Base-by-base conservation (phyloP, 2,797 vertebrate genomes). In the Catamblyrhynchus diadema region DNA sequence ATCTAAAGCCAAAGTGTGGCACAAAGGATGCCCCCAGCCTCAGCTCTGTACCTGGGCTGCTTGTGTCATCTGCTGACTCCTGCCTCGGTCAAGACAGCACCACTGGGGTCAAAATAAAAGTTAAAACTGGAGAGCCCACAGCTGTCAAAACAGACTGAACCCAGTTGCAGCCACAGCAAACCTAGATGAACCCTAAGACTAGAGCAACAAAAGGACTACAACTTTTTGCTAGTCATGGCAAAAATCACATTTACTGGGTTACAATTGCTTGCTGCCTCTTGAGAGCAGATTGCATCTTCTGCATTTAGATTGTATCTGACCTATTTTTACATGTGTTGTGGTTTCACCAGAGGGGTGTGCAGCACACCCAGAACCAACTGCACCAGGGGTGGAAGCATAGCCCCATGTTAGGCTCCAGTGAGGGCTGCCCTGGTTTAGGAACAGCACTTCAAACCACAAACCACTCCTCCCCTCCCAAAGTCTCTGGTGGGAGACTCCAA, bases 381-480 rank as follows among this genome's bases (percentile, higher is more conserved):
- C 0, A 1, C 24, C 30, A 25, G 12, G 17, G 14, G 5, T 33
- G 24, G 64, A 57, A 64, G 50, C n/a, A 42, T 35, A 57, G 14
- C 9, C n/a, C 14, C 20, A 4, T 0, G 0, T 4, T 9, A 41
- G 23, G 23, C 23, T 21, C 9, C 27, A 50, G 1, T 12, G 14
- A 44, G 15, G 13, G 2, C 11, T 69, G 8, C 28, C 20, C 4
- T 50, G 21, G 24, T 32, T 33, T 14, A 27, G n/a, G 28, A 44
- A 2, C 6, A 25, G 8, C 24, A 5, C n/a, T 50, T 41, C n/a
- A 62, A 56, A 44, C 4, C 14, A 50, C 6, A 47, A 32, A 7
- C 8, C 18, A 53, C 32, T 32, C 8, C 8, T 42, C 8, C 20
- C 8, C 11, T 48, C 14, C 14, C 10, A 24, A 30, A 3, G 12